Evolutionary conservation across 2,888 invertebrate species (phyloP), one percentile per base, ranked within the genome.

Genomic region (Lochmaea capreae): DNA sequence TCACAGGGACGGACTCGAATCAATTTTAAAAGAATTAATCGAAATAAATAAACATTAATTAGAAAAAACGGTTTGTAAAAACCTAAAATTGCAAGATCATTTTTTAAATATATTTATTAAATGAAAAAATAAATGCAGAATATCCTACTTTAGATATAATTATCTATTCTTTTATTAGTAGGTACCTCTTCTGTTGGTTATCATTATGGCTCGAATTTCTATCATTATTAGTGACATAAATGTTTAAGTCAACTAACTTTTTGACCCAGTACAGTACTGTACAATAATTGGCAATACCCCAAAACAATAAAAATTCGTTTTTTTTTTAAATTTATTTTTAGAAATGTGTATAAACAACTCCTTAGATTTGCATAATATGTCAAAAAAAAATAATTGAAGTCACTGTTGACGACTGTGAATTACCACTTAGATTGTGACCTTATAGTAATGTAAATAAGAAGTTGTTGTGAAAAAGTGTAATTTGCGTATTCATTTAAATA

Each of bases 201-300:
- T n/a, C n/a, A n/a, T n/a, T n/a, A n/a, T n/a, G n/a, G n/a, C n/a
- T n/a, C n/a, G n/a, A n/a, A n/a, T n/a, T n/a, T n/a, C n/a, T n/a
- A n/a, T 39, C 33, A 39, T 9, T 39, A 39, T 39, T 5, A 33
- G 26, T 33, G 26, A 33, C 26, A 33, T 33, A 33, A 33, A 33
- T 33, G 26, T 33, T 33, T 33, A 33, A 33, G 4, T 33, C 5
- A 39, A 39, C 8, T 39, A 39, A 39, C 33, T 39, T 39, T 8
- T 39, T 9, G 8, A 39, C 33, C 33, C 8, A 39, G 14, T 65
- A 26, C 49, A 8, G 10, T 49, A 12, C 65, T 49, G 65, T 39
- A 18, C 18, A 33, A 58, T 46, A 39, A 63, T 70, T 70, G 71
- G 72, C 72, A 72, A 49, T 67, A 70, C 67, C 74, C 72, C 72